Evolutionary conservation across 92 coral and sea anemone genomes (phyloP).

Genomic region (Anthopleura xanthogrammica): DNA sequence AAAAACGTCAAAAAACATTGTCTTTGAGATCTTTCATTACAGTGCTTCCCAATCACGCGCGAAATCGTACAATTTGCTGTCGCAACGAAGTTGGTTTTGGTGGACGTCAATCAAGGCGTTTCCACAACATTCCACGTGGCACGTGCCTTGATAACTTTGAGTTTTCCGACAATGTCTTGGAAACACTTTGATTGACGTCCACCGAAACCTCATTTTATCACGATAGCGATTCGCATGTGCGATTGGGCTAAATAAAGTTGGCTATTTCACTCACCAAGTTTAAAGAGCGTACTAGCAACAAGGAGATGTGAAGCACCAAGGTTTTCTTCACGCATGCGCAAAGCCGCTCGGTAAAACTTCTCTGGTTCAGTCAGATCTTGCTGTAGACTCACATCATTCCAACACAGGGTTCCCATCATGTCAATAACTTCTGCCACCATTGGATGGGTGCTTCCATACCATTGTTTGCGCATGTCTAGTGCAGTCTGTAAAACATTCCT

Average conservation of each 20-base stretch:
- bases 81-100: no score
- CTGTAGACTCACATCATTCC: slow-evolving; percentile 54
- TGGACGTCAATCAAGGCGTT: no score
- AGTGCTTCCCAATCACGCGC: no score
- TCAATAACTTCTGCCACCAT: slow-evolving; percentile 80
- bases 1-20: not conserved
- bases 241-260: not conserved
- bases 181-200: no score
- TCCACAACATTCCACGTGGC: no score
- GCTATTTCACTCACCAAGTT: slow-evolving; percentile 64
- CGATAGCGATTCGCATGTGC: no score
- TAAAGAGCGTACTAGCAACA: slow-evolving; percentile 86
- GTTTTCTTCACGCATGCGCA: slow-evolving; percentile 83
- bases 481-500: slow-evolving; percentile 68
- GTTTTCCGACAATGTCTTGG: no score
- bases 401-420: slow-evolving; percentile 75
- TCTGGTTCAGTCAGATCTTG: slow-evolving; percentile 65
- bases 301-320: slow-evolving; percentile 74
- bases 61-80: no score
- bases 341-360: slow-evolving; percentile 75
- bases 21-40: not conserved
- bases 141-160: no score
- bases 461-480: slow-evolving; percentile 68
- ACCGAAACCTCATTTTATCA: no score
- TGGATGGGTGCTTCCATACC: slow-evolving; percentile 93